Conservation (phyloP, 2,797 vertebrate genomes). For the Arnoldichthys spilopterus region DNA sequence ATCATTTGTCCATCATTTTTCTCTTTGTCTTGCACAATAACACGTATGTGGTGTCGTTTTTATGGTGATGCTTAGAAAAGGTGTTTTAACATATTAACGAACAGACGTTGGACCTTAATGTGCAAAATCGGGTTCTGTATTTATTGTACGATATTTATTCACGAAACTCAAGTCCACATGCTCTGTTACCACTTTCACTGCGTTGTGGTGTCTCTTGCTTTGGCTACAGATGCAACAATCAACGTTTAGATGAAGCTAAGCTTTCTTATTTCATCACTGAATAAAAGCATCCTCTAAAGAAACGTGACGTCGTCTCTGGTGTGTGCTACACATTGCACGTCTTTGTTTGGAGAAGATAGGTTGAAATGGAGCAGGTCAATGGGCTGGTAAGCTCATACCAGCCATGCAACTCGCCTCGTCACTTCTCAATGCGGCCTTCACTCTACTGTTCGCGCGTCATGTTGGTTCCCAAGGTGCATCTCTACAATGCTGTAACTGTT, state of each 20-base stretch:
- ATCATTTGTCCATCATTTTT: background rate
- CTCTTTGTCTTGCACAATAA: conserved; percentile 3
- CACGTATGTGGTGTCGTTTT: background rate
- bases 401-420: background rate
- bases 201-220: background rate
- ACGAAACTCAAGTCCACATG: background rate
- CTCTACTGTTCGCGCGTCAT: background rate
- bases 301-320: background rate
- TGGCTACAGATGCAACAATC: background rate
- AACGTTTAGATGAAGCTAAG: conserved; percentile 8
- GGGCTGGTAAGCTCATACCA: background rate
- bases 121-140: background rate
- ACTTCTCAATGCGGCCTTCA: background rate
- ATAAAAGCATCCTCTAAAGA: conserved; percentile 12
- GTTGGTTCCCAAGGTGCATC: background rate
- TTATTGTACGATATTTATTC: conserved; percentile 32
- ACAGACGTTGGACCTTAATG: background rate
- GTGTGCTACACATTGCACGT: background rate
- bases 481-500: background rate
- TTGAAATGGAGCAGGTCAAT: background rate
- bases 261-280: conserved; percentile 20
- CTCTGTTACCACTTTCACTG: background rate
- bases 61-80: background rate
- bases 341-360: conserved; percentile 1
- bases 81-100: conserved; percentile 1